Conservation (phyloP, 2,113 vertebrate genomes). For the Indicator maculatus region DNA sequence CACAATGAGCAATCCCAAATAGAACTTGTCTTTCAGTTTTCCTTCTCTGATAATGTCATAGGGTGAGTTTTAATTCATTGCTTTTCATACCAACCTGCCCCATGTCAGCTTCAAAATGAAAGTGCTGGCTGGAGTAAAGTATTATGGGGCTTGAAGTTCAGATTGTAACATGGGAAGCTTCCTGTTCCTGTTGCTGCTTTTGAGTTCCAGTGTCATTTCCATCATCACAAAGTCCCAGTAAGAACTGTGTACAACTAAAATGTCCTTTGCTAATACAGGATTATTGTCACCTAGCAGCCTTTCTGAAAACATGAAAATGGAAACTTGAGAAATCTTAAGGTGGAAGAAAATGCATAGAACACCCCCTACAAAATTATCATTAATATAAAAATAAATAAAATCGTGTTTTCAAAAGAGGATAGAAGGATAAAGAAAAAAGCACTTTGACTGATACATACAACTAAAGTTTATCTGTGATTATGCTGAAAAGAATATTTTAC, state of each 20-base stretch:
- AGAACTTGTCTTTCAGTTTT: neutral
- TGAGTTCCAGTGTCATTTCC: rapidly evolving
- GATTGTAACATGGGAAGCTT: too few species aligned
- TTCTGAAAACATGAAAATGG: neutral
- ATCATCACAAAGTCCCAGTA: neutral
- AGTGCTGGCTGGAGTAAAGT: too few species aligned
- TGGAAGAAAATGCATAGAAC: neutral
- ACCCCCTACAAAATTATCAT: neutral
- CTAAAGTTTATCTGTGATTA: neutral
- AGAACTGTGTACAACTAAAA: neutral
- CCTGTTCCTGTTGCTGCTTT: too few species aligned
- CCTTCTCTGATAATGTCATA: neutral
- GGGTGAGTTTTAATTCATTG: too few species aligned
- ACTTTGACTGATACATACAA: neutral
- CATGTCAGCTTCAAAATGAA: too few species aligned
- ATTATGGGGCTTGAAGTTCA: too few species aligned
- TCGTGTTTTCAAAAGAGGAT: neutral
- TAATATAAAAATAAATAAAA: neutral
- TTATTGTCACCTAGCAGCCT: neutral
- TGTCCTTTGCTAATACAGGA: neutral
- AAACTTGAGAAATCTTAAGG: neutral
- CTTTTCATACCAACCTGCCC: too few species aligned
- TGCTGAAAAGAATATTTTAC: neutral
- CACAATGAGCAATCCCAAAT: neutral
- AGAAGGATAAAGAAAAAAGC: neutral